phyloP scores from a whole-genome alignment of 2,888 invertebrate genomes.

The Crioceris asparagi region DNA sequence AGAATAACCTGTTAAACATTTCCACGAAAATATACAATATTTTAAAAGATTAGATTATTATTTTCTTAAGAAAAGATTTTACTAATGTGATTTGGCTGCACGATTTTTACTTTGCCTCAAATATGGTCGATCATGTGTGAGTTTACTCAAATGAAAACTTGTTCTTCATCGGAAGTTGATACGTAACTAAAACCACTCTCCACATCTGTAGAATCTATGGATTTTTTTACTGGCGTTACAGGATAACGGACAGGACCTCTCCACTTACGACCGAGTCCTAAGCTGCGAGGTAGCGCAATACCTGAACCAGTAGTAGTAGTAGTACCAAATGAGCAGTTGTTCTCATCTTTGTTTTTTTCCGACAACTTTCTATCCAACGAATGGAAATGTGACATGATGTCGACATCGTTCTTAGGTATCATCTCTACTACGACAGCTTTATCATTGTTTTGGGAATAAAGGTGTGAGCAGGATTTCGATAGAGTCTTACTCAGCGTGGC shows the following conservation, averaged over 20 bases:
- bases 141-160: constrained; percentile 3
- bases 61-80: too few species aligned
- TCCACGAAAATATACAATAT: too few species aligned
- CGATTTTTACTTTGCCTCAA: too few species aligned
- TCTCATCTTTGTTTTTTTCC: background rate
- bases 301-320: too few species aligned
- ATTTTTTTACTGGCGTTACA: constrained; percentile 54
- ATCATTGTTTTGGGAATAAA: constrained; percentile 23
- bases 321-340: too few species aligned
- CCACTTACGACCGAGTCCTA: constrained; percentile 50
- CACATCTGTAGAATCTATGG: too few species aligned
- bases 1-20: too few species aligned
- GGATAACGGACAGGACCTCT: constrained; percentile 53
- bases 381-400: constrained; percentile 18
- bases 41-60: too few species aligned
- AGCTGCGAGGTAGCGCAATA: constrained; percentile 51
- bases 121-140: too few species aligned
- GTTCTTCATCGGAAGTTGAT: constrained; percentile 2
- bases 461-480: constrained; percentile 31
- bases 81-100: too few species aligned
- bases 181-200: background rate
- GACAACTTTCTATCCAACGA: constrained; percentile 14
- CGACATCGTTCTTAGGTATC: constrained; percentile 29
- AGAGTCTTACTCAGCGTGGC: constrained; percentile 19
- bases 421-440: constrained; percentile 31